These are phyloP conservation scores for Meloe dianella DNA, from an alignment of 2,888 invertebrate species.

Conservation along the genomic window DNA sequence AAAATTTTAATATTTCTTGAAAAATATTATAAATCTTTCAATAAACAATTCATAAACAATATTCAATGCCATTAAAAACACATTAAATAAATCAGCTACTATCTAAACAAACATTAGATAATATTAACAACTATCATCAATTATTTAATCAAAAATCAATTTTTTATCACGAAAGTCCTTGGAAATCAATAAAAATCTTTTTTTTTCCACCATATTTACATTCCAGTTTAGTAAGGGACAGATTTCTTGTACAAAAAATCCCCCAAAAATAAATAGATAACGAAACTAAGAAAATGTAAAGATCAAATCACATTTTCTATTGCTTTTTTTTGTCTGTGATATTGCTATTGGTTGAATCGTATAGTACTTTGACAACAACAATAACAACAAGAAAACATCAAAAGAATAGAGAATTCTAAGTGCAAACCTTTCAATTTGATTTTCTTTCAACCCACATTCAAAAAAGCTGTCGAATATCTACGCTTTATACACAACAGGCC, in stretches of 20 bases:
- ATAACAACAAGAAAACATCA: background rate
- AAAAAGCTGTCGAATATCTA: background rate
- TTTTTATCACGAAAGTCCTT: background rate
- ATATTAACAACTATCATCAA: background rate
- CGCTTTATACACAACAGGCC: background rate
- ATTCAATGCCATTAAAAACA: background rate
- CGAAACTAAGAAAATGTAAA: background rate
- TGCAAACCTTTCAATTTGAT: constrained; percentile 5
- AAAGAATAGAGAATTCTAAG: background rate
- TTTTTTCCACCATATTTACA: no score
- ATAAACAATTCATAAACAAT: constrained; percentile 3
- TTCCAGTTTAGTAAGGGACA: background rate
- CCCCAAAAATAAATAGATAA: background rate
- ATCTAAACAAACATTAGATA: constrained; percentile 5
- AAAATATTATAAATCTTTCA: background rate
- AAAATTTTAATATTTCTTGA: no score
- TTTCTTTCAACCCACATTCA: background rate
- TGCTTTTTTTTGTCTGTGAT: background rate
- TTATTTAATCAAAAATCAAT: background rate
- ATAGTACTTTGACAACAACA: background rate
- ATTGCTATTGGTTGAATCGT: background rate
- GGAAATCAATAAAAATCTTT: background rate
- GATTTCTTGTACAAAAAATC: background rate
- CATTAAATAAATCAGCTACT: background rate
- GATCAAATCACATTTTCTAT: background rate